phyloP scores from a whole-genome alignment of 2,797 vertebrate genomes.

The Buphagus erythrorhynchus region DNA sequence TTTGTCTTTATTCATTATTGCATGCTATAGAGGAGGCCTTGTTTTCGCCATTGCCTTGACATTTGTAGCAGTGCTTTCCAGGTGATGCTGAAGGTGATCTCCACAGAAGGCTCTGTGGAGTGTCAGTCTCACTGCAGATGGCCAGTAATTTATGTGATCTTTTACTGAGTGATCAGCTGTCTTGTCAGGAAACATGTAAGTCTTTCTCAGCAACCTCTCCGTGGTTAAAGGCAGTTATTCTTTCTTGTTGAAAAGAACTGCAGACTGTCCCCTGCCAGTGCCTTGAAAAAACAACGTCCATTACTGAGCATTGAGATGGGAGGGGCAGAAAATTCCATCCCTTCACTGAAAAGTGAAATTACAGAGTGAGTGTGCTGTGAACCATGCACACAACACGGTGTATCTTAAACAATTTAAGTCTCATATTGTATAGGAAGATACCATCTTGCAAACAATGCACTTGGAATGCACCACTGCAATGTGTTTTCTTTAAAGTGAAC shows the following conservation, averaged over 20 bases:
- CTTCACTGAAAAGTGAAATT: slow-evolving; percentile 24
- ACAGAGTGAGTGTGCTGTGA: background rate
- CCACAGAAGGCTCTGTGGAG: background rate
- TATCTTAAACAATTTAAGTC: background rate
- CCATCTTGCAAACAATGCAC: background rate
- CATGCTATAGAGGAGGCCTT: background rate
- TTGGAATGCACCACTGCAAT: background rate
- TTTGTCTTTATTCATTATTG: background rate
- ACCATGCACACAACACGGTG: background rate
- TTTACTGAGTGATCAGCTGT: background rate
- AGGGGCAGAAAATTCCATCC: background rate
- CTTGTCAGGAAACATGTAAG: background rate
- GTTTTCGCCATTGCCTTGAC: background rate
- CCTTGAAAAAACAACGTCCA: background rate
- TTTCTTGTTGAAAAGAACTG: background rate
- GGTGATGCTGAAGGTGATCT: background rate
- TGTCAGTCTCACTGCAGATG: background rate
- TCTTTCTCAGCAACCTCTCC: background rate
- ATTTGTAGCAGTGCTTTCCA: background rate
- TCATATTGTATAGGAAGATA: background rate
- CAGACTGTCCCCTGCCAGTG: background rate
- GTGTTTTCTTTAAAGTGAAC: background rate
- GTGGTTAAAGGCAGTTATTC: slow-evolving; percentile 7
- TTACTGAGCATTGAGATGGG: background rate
- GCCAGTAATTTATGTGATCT: background rate